A percentile compares a stretch with the other conserved stretches of the same genome.
Conservation (phyloP, 2,113 vertebrate genomes). For the Columba janthina region DNA sequence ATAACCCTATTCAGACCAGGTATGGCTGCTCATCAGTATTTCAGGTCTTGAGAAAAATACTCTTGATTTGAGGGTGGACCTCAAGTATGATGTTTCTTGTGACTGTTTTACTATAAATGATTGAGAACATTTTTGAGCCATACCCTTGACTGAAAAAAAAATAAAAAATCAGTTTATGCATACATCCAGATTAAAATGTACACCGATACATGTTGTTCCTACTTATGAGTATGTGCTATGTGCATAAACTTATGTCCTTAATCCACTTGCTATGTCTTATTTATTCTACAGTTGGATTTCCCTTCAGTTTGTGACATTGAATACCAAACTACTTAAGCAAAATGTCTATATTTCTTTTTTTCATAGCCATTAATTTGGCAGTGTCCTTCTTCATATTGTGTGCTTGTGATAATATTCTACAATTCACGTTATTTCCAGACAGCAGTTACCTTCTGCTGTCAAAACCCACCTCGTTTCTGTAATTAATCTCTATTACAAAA, state of each 20-base stretch:
- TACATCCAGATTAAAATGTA: neutral
- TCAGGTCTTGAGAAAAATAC: neutral
- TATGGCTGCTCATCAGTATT: neutral
- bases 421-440: neutral
- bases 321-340: neutral
- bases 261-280: neutral
- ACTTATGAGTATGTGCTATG: neutral
- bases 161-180: neutral
- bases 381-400: neutral
- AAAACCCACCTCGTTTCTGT: constrained; percentile 7
- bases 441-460: constrained; percentile 4
- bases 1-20: neutral
- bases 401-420: neutral
- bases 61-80: neutral
- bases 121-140: neutral
- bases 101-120: neutral
- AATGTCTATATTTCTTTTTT: constrained; percentile 8
- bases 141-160: neutral
- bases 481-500: constrained; percentile 41
- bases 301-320: constrained; percentile 35
- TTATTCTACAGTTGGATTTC: constrained; percentile 43
- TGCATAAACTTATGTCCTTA: neutral
- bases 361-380: neutral
- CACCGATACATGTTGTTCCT: neutral
- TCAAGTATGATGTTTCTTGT: neutral